Percentiles rank a stretch among this genome's conserved stretches.
Conservation (phyloP, 2,113 vertebrate genomes). For the Epinephelus cyanopodus region DNA sequence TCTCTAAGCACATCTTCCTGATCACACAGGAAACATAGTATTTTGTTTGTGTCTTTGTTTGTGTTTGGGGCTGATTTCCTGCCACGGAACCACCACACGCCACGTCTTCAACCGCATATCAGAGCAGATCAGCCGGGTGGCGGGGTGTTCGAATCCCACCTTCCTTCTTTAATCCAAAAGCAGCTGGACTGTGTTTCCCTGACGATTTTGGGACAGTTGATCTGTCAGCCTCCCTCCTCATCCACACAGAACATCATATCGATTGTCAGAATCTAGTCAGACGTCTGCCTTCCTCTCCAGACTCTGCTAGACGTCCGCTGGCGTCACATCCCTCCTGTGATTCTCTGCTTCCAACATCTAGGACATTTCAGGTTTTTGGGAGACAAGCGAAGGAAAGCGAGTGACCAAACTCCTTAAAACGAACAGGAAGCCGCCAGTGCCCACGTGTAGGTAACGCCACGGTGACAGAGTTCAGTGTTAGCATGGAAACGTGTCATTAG, state of each 20-base stretch:
- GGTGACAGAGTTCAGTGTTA: constrained; percentile 72
- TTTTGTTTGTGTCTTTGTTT: not conserved
- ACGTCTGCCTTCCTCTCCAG: not conserved
- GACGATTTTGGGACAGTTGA: constrained; percentile 51
- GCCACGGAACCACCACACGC: constrained; percentile 50
- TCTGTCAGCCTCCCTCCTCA: constrained; percentile 43
- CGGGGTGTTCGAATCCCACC: not conserved
- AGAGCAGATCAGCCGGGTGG: constrained; percentile 9
- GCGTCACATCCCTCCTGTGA: not conserved
- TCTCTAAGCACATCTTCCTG: constrained; percentile 64
- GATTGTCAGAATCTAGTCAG: not conserved
- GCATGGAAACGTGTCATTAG: constrained; percentile 51
- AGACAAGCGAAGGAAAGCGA: constrained; percentile 28
- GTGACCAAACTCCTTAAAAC: constrained; percentile 34
- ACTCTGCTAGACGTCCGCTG: not conserved
- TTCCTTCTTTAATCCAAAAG: constrained; percentile 36
- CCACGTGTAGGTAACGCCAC: constrained; percentile 37
- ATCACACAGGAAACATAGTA: constrained; percentile 21
- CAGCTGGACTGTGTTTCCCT: constrained; percentile 76
- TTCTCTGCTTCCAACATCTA: constrained; percentile 7
- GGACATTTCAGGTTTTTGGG: not conserved
- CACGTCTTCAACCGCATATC: constrained; percentile 28
- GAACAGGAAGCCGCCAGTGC: constrained; percentile 61
- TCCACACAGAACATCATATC: not conserved
- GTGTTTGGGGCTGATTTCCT: constrained; percentile 28